Conservation (phyloP, 2,113 vertebrate genomes). For the Daphoenositta chrysoptera region DNA sequence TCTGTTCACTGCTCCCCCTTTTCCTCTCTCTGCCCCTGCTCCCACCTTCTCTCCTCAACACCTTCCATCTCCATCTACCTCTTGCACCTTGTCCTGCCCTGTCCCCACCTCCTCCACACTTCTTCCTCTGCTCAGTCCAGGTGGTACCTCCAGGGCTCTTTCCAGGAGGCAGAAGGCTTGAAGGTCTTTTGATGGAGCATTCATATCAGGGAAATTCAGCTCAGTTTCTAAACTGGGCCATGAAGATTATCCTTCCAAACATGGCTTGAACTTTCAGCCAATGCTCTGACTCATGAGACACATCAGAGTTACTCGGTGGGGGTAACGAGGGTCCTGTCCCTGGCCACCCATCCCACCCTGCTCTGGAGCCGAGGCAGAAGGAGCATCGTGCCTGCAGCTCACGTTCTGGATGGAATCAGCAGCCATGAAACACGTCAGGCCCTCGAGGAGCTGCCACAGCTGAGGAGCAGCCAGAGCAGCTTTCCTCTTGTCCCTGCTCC, state of each 20-base stretch:
- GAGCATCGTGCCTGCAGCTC: background rate
- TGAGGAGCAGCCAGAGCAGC: background rate
- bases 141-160: background rate
- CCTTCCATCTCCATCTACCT: background rate
- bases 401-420: background rate
- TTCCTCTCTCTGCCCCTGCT: background rate
- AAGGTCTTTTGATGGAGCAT: background rate
- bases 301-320: background rate
- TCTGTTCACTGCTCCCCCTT: background rate
- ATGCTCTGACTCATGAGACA: fast-evolving
- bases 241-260: background rate
- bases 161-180: background rate
- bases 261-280: background rate
- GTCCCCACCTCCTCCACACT: background rate
- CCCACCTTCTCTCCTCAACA: background rate
- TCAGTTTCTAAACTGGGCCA: background rate
- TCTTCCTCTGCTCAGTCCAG: background rate
- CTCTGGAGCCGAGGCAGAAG: background rate
- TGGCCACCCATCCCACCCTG: background rate
- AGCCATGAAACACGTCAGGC: fast-evolving
- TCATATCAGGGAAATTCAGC: background rate
- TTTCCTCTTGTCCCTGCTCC: background rate
- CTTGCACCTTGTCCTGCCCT: background rate
- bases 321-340: background rate
- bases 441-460: background rate